phyloP scores from a whole-genome alignment of 2,797 vertebrate genomes.

The Catamblyrhynchus diadema region DNA sequence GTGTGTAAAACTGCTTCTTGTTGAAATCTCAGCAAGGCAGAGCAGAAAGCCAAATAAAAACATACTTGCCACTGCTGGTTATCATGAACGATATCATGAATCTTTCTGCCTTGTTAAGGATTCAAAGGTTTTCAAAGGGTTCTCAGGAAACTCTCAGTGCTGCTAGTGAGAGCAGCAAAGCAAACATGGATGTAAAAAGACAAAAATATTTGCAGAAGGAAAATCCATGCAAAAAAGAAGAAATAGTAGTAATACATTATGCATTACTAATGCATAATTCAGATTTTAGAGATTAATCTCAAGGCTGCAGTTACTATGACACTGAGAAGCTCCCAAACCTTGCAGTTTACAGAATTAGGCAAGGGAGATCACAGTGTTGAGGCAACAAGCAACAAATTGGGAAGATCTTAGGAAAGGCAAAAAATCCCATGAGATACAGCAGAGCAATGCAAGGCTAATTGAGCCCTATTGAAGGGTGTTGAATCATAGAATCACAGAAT shows the following conservation, averaged over 20 bases:
- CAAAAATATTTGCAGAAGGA: neutral
- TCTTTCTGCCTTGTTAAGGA: conserved; percentile 4
- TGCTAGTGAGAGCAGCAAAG: neutral
- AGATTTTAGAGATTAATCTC: neutral
- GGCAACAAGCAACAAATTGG: neutral
- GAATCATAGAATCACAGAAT: neutral
- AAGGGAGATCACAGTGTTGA: neutral
- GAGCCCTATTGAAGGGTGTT: neutral
- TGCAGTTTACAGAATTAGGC: neutral
- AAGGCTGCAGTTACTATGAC: neutral
- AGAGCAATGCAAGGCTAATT: neutral
- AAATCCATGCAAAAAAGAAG: neutral
- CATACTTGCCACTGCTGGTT: neutral
- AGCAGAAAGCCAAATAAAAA: neutral
- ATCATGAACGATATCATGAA: neutral
- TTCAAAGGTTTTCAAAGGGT: neutral
- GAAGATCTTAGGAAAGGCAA: neutral
- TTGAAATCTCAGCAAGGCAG: neutral
- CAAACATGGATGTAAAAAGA: neutral
- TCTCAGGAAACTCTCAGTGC: neutral
- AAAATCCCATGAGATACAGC: neutral
- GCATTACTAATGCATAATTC: conserved; percentile 7
- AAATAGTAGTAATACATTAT: neutral
- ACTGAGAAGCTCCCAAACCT: neutral
- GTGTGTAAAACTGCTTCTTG: neutral